Conservation (phyloP, 2,113 vertebrate species). For the Aptenodytes patagonicus region DNA sequence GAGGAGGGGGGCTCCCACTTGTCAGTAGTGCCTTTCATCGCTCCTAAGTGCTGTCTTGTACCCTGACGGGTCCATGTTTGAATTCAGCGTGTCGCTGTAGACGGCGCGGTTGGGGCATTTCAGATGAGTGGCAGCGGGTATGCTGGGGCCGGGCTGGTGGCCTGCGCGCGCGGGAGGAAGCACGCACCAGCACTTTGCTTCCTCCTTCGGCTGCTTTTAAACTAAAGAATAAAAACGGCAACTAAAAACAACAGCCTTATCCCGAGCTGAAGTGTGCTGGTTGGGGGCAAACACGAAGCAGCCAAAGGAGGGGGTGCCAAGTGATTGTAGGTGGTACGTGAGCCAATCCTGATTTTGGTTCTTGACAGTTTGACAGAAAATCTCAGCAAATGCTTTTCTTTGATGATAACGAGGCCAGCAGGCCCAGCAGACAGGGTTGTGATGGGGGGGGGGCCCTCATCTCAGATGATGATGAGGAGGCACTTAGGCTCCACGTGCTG, state of each 20-base stretch:
- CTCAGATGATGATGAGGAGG: background rate
- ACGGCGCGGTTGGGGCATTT: fast-evolving
- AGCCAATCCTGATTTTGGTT: background rate
- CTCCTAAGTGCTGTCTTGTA: background rate
- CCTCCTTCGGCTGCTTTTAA: background rate
- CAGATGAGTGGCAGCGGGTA: fast-evolving
- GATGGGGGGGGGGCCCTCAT: background rate
- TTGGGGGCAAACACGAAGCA: background rate
- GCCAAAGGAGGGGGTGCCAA: background rate
- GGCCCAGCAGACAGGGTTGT: background rate
- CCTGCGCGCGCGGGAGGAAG: fast-evolving
- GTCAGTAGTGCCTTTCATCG: fast-evolving
- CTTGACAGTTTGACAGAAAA: background rate
- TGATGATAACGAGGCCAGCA: background rate
- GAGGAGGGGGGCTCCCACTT: fast-evolving
- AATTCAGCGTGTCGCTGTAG: fast-evolving
- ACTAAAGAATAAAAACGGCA: background rate
- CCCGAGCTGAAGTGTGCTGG: background rate
- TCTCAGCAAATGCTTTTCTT: background rate
- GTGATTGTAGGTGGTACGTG: background rate
- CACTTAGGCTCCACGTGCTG: background rate
- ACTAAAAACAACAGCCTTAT: background rate
- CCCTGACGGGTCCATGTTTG: fast-evolving
- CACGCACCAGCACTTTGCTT: background rate
- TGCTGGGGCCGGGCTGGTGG: background rate